Evolutionary conservation across 2,888 invertebrate genomes (phyloP).

Genomic region (Bimastos eiseni): DNA sequence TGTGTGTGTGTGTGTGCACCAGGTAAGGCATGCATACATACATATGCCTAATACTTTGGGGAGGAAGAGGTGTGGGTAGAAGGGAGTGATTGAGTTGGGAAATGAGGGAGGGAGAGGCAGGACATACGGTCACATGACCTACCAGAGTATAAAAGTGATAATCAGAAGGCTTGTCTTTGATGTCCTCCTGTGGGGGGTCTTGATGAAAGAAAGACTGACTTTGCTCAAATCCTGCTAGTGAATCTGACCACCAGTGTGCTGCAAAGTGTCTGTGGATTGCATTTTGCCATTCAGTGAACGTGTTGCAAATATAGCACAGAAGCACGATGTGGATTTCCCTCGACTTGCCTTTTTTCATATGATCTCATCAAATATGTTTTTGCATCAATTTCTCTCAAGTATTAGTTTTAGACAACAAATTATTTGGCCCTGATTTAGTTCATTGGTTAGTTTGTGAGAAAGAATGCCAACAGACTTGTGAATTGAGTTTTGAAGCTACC

Average conservation of each 20-base stretch:
- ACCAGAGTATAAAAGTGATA: not conserved
- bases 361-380: not conserved
- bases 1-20: not conserved
- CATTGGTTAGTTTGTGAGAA: not conserved
- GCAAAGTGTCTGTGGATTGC: not conserved
- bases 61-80: not conserved
- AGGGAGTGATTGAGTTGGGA: not conserved
- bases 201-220: not conserved
- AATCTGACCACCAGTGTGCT: not conserved
- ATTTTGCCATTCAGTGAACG: not conserved
- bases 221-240: not conserved
- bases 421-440: not conserved
- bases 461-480: not conserved
- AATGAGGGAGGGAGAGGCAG: not conserved
- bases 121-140: not conserved
- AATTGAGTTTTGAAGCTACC: not conserved
- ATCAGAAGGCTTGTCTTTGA: not conserved
- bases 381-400: not conserved
- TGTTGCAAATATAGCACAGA: not conserved
- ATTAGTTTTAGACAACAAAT: not conserved
- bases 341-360: not conserved
- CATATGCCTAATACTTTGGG: not conserved
- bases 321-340: not conserved
- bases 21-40: too few species aligned
- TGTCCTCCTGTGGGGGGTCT: not conserved